Conservation (phyloP, 2,888 invertebrate species). For the Pardosa pseudoannulata region DNA sequence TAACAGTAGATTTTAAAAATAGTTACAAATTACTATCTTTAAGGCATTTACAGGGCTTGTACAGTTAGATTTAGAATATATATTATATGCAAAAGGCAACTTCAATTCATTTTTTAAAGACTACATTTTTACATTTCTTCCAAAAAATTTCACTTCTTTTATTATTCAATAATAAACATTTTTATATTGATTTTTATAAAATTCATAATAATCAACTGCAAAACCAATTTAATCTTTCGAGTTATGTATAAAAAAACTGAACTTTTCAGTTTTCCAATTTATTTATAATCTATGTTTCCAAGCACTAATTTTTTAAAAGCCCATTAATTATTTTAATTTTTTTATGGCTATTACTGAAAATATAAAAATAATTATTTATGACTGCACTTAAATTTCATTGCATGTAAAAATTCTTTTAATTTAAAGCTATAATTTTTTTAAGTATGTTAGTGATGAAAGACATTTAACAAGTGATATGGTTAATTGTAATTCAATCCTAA, state of each 20-base stretch:
- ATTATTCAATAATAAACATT: background rate
- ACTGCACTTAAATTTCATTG: too few species aligned
- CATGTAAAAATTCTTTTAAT: too few species aligned
- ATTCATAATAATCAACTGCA: background rate
- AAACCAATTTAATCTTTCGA: background rate
- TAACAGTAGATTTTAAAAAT: background rate
- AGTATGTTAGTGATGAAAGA: too few species aligned
- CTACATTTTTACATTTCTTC: background rate
- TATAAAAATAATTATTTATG: too few species aligned
- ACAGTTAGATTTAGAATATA: conserved; percentile 7
- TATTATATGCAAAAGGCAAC: background rate
- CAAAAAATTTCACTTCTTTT: background rate
- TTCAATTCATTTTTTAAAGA: background rate
- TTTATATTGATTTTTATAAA: background rate
- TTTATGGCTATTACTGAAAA: too few species aligned
- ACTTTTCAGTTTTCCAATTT: too few species aligned
- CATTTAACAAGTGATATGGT: too few species aligned
- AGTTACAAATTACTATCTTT: background rate
- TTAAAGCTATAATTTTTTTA: too few species aligned
- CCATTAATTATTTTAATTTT: too few species aligned
- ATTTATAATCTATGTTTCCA: too few species aligned
- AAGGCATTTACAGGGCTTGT: conserved; percentile 25
- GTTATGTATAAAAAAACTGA: background rate
- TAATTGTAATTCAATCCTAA: too few species aligned
- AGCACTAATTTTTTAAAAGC: too few species aligned